phyloP scores from a whole-genome alignment of 2,113 vertebrate species.

The Campylorhamphus procurvoides region DNA sequence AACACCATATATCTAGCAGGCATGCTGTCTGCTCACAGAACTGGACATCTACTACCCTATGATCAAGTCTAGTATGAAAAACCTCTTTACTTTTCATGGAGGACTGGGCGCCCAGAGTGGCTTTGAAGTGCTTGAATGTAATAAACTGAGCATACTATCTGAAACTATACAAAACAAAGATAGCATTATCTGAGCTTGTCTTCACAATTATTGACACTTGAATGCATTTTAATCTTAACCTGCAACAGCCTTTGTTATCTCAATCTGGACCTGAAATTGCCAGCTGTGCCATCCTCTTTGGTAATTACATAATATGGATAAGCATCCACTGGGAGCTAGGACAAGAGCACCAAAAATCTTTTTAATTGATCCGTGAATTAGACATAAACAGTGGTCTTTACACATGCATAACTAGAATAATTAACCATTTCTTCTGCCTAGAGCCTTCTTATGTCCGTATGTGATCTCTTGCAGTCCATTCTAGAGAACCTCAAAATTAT shows the following conservation, averaged over 20 bases:
- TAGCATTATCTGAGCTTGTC: not conserved
- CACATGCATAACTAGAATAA: not conserved
- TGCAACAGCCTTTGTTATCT: not conserved
- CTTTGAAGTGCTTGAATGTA: not conserved
- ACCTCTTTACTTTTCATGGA: not conserved
- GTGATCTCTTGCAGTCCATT: not conserved
- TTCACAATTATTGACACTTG: not conserved
- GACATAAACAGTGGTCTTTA: not conserved
- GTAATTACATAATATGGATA: not conserved
- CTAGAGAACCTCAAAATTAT: not conserved
- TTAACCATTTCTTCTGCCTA: not conserved
- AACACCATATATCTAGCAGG: not conserved
- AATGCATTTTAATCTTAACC: conserved; percentile 14
- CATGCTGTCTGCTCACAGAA: not conserved
- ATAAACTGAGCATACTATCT: not conserved
- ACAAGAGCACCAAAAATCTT: conserved; percentile 2
- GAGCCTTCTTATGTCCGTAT: not conserved
- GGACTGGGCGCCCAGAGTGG: not conserved
- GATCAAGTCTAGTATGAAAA: not conserved
- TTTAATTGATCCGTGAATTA: not conserved
- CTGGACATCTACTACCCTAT: not conserved
- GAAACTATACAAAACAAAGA: not conserved
- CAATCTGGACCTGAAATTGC: not conserved
- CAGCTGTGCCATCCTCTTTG: conserved; percentile 25
- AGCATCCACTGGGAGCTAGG: not conserved